Evolutionary conservation across 1,140 invertebrate species (phyloP).

Genomic region (Papilio xuthus): DNA sequence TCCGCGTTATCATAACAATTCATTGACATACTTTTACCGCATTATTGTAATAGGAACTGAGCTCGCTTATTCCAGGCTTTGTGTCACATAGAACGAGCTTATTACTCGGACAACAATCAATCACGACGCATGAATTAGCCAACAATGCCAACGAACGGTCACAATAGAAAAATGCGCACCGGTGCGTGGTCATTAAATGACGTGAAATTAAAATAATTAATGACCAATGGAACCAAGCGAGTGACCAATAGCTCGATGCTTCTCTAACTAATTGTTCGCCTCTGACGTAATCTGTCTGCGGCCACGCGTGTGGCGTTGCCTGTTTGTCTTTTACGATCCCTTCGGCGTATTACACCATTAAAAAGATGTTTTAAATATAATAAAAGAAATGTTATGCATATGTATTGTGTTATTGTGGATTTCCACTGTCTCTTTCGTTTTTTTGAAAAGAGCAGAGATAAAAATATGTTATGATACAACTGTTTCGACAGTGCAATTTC

Average conservation of each 20-base stretch:
- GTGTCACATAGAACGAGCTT: conserved; percentile 12
- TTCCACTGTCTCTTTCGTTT: no score
- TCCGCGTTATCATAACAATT: conserved; percentile 11
- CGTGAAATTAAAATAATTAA: conserved; percentile 52
- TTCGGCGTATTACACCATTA: no score
- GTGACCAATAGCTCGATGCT: background rate
- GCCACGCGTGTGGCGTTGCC: background rate
- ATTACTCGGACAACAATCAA: conserved; percentile 26
- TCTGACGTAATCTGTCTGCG: background rate
- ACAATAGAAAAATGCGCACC: conserved; percentile 44
- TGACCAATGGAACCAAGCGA: background rate
- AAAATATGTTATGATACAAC: background rate
- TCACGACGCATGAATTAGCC: conserved; percentile 30
- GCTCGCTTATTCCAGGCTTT: conserved; percentile 3
- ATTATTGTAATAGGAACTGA: conserved; percentile 15
- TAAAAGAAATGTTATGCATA: no score
- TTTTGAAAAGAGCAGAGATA: background rate
- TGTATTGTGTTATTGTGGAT: no score
- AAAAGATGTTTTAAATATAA: no score
- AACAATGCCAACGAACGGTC: conserved; percentile 27
- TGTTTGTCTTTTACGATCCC: background rate
- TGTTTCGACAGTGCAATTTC: background rate
- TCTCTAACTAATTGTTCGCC: background rate
- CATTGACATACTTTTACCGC: conserved; percentile 11
- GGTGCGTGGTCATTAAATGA: conserved; percentile 39